phyloP scores from a whole-genome alignment of 1,140 invertebrate genomes.

The Amphibalanus amphitrite region DNA sequence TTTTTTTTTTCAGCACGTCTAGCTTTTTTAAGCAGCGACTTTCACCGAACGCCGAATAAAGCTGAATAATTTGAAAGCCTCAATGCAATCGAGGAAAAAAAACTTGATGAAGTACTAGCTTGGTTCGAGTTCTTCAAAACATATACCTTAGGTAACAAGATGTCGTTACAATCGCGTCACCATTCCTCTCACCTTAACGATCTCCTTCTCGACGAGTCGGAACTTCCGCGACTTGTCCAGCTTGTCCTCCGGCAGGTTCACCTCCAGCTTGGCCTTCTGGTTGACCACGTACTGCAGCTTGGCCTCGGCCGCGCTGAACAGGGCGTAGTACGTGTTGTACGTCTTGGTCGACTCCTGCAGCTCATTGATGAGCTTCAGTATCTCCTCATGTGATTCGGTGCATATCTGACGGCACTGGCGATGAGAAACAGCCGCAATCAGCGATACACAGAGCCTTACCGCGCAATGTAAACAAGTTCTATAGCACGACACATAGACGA shows the following conservation, averaged over 20 bases:
- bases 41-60: no score
- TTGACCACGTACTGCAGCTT: slow-evolving; percentile 67
- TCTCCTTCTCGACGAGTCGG: slow-evolving; percentile 74
- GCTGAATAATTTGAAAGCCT: not conserved
- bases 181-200: slow-evolving; percentile 53
- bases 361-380: slow-evolving; percentile 77
- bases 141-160: no score
- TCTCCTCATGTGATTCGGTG: slow-evolving; percentile 79
- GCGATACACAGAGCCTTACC: no score
- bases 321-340: slow-evolving; percentile 59
- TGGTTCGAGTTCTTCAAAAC: no score
- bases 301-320: slow-evolving; percentile 65
- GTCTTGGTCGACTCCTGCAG: slow-evolving; percentile 83
- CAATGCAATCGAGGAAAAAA: no score
- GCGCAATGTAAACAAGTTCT: no score
- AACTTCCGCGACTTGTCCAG: slow-evolving; percentile 66
- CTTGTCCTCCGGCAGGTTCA: slow-evolving; percentile 49
- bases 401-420: slow-evolving; percentile 75
- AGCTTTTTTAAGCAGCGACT: no score
- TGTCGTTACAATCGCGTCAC: not conserved
- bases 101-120: no score
- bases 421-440: not conserved
- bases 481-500: no score
- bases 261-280: slow-evolving; percentile 52
- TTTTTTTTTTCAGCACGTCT: no score